Conservation (phyloP, 2,888 invertebrate species). For the Xanthorhoe spadicearia region DNA sequence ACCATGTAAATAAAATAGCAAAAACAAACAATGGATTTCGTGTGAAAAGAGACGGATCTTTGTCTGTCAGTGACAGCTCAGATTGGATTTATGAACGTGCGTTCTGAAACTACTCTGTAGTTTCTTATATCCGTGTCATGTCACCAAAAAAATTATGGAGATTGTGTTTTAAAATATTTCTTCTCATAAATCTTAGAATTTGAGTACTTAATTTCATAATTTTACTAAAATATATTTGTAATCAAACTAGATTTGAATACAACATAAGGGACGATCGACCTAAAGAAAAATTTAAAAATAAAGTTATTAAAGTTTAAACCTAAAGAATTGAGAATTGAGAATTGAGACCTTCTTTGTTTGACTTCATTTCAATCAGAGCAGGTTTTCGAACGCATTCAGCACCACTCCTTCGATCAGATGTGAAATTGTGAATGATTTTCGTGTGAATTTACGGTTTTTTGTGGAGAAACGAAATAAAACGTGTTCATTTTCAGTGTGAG, state of each 20-base stretch:
- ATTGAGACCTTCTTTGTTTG: not conserved
- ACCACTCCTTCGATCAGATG: conserved; percentile 51
- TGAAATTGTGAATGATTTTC: conserved; percentile 25
- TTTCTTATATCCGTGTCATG: not conserved
- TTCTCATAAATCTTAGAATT: not conserved
- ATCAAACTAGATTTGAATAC: not conserved
- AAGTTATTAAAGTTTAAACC: no score
- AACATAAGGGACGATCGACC: not conserved
- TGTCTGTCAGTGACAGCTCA: conserved; percentile 25
- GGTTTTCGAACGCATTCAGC: conserved; percentile 49
- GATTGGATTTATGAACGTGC: conserved; percentile 48
- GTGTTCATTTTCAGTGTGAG: conserved; percentile 38
- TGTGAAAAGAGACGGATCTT: not conserved
- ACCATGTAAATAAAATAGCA: not conserved
- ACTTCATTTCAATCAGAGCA: conserved; percentile 1
- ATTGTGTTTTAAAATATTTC: no score
- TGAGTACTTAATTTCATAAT: not conserved
- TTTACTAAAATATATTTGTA: not conserved
- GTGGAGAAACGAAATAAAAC: conserved; percentile 24
- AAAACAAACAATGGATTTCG: conserved; percentile 20
- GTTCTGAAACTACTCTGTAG: conserved; percentile 48
- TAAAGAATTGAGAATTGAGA: no score
- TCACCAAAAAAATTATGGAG: not conserved
- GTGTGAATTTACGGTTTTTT: conserved; percentile 21
- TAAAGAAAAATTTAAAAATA: no score